A percentile compares a stretch with the other conserved stretches of the same genome.
Conservation (phyloP, 1,140 invertebrate species). For the Aricia agestis region DNA sequence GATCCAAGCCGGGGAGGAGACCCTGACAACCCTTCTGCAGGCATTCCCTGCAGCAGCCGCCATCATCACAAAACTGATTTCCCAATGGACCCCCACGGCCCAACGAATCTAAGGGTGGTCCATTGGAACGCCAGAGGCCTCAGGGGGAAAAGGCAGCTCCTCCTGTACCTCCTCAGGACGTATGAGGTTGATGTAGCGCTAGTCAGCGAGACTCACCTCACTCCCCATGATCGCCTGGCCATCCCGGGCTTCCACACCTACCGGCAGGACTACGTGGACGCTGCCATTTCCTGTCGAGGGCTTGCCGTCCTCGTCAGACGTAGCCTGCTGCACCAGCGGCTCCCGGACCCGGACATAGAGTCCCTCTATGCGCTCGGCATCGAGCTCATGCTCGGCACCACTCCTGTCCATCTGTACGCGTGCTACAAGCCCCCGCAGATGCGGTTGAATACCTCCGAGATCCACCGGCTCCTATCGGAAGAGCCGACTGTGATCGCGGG, state of each 20-base stretch:
- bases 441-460: not conserved
- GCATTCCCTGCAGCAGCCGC: not conserved
- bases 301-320: not conserved
- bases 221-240: no score
- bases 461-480: not conserved
- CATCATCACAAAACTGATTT: not conserved
- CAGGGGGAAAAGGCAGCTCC: not conserved
- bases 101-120: not conserved
- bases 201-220: no score
- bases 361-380: not conserved
- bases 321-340: no score
- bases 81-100: not conserved
- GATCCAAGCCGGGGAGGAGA: not conserved
- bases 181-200: no score
- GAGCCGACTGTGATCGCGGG: constrained; percentile 9
- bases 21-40: not conserved
- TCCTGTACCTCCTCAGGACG: not conserved
- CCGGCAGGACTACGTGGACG: no score
- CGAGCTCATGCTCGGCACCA: not conserved
- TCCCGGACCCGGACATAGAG: not conserved
- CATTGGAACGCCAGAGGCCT: not conserved
- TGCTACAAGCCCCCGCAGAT: not conserved
- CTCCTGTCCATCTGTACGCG: not conserved
- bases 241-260: no score
- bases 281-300: not conserved